A percentile compares a stretch with the other conserved stretches of the same genome.
phyloP scores from a whole-genome alignment of 2,888 invertebrate genomes.

The Pheosia gnoma region DNA sequence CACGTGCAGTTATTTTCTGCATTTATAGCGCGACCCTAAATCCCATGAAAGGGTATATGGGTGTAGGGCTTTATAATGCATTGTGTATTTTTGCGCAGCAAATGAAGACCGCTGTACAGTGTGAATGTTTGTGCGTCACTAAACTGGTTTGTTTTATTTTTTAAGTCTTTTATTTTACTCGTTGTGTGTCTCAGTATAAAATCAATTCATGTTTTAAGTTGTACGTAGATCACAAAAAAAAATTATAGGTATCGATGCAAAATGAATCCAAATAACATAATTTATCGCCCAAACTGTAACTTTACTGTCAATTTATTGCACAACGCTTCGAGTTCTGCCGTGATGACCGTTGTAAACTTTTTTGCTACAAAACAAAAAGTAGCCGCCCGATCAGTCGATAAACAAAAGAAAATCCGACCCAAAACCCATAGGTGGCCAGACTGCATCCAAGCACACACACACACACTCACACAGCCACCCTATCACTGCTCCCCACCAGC shows the following conservation, averaged over 20 bases:
- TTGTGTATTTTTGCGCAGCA: slow-evolving; percentile 8
- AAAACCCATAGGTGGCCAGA: slow-evolving; percentile 55
- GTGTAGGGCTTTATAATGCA: slow-evolving; percentile 2
- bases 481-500: slow-evolving; percentile 42
- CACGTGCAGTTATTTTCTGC: slow-evolving; percentile 66
- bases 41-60: slow-evolving; percentile 30
- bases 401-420: slow-evolving; percentile 70
- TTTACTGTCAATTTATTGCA: slow-evolving; percentile 33
- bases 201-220: too few species aligned
- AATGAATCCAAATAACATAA: not conserved
- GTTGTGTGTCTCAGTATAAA: not conserved
- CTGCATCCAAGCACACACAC: slow-evolving; percentile 45
- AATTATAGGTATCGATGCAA: too few species aligned
- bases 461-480: slow-evolving; percentile 33
- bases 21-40: slow-evolving; percentile 62
- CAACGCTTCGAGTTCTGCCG: slow-evolving; percentile 11
- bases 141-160: not conserved
- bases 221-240: too few species aligned
- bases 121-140: slow-evolving; percentile 5
- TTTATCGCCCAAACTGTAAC: not conserved
- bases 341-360: slow-evolving; percentile 33
- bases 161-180: not conserved
- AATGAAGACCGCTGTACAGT: slow-evolving; percentile 5
- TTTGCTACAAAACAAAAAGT: slow-evolving; percentile 35
- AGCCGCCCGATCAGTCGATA: slow-evolving; percentile 50